A percentile compares a stretch with the other conserved stretches of the same genome.
Conservation (phyloP, 1,140 invertebrate species). For the Atta texana region DNA sequence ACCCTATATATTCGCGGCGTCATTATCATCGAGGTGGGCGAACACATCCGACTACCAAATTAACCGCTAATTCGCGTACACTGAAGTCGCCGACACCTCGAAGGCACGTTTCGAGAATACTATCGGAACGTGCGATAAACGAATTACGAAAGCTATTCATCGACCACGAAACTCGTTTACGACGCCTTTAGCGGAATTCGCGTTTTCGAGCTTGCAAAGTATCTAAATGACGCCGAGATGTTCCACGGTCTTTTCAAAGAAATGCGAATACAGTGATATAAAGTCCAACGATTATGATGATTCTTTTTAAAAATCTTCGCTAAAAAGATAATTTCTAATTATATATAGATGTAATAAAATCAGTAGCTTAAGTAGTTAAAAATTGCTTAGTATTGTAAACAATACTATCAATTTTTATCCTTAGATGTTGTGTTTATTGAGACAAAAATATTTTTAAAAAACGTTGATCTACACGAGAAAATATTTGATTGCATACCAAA, state of each 20-base stretch:
- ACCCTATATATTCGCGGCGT: slow-evolving; percentile 2
- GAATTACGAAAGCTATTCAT: slow-evolving; percentile 65
- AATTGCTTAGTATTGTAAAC: neutral
- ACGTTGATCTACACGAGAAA: slow-evolving; percentile 56
- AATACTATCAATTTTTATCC: neutral
- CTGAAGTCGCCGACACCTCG: slow-evolving; percentile 43
- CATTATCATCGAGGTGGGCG: slow-evolving; percentile 35
- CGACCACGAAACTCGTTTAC: slow-evolving; percentile 57
- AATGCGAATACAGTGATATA: slow-evolving; percentile 11
- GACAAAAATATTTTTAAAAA: neutral
- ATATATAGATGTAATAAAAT: neutral
- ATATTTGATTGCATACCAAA: no score
- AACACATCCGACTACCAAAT: slow-evolving; percentile 55
- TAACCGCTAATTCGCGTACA: slow-evolving; percentile 65
- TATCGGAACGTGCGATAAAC: slow-evolving; percentile 66
- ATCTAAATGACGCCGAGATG: neutral
- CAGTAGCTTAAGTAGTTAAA: neutral
- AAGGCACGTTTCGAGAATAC: slow-evolving; percentile 55
- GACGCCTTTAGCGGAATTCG: slow-evolving; percentile 48
- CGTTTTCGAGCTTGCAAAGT: slow-evolving; percentile 38
- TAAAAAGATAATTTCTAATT: neutral
- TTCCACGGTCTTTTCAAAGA: neutral
- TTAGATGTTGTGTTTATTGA: neutral
- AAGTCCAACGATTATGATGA: neutral
- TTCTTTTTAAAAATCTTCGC: neutral